Percentiles rank a stretch among this genome's conserved stretches.
These are phyloP conservation scores for Oxystoma pomonae DNA, from an alignment of 2,888 invertebrate species.

Conservation along the genomic window DNA sequence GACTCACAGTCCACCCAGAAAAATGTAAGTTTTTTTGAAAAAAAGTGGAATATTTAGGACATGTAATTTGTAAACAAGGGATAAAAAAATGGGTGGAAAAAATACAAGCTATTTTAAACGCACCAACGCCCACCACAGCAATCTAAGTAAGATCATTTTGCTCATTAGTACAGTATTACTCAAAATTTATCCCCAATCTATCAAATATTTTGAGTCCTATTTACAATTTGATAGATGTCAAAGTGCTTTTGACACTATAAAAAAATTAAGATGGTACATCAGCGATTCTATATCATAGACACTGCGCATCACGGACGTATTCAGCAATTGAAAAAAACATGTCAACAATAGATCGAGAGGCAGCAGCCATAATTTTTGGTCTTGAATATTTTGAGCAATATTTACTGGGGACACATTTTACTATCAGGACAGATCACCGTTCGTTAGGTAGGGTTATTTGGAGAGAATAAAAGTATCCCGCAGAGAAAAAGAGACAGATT, in stretches of 20 bases:
- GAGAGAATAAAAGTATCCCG: not conserved
- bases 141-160: not conserved
- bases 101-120: not conserved
- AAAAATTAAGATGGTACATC: too few relatives aligned
- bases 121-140: not conserved
- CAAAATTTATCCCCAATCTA: not conserved
- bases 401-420: slow-evolving; percentile 5
- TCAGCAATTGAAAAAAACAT: too few relatives aligned
- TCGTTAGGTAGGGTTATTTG: not conserved
- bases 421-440: not conserved
- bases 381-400: slow-evolving; percentile 35
- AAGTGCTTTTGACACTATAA: not conserved
- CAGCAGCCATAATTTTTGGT: too few relatives aligned
- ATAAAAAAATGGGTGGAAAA: not conserved
- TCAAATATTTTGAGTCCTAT: not conserved
- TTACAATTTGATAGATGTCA: not conserved
- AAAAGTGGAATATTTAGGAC: not conserved
- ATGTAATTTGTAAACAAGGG: not conserved
- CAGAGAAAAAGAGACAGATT: not conserved
- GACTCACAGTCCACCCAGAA: not conserved
- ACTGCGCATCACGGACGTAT: slow-evolving; percentile 34
- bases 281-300: too few relatives aligned
- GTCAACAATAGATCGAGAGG: too few relatives aligned
- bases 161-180: not conserved
- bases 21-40: not conserved